These are phyloP conservation scores for Drosophila parthenogenetica DNA, from an alignment of 2,888 invertebrate genomes.

Conservation along the genomic window DNA sequence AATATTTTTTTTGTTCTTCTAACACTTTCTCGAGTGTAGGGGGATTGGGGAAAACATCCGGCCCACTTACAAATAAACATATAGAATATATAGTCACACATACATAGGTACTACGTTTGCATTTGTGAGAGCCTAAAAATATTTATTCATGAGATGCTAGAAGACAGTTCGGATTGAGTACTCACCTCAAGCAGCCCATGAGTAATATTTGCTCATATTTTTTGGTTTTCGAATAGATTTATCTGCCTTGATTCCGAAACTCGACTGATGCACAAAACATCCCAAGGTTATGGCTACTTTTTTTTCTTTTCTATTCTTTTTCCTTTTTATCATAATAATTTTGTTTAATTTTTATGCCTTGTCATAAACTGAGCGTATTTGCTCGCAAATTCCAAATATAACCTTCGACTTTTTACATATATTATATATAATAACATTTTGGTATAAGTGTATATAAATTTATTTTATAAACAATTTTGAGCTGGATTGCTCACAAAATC, in stretches of 20 bases:
- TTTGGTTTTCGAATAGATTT: constrained; percentile 13
- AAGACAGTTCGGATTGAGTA: constrained; percentile 8
- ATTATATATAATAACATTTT: not conserved
- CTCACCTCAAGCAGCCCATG: constrained; percentile 4
- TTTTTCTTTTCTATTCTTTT: constrained; percentile 30
- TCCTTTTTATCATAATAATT: constrained; percentile 38
- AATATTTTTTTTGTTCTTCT: constrained; percentile 21
- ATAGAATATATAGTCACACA: not conserved
- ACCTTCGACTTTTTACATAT: constrained; percentile 11
- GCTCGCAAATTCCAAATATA: constrained; percentile 53
- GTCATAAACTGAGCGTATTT: constrained; percentile 34
- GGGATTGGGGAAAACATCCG: constrained; percentile 35
- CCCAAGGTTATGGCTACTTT: constrained; percentile 57
- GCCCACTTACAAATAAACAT: constrained; percentile 23
- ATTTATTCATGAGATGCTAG: constrained; percentile 23
- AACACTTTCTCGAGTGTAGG: constrained; percentile 6
- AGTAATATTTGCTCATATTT: constrained; percentile 12
- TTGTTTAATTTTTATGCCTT: constrained; percentile 33
- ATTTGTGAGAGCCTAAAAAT: constrained; percentile 36
- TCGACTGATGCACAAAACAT: constrained; percentile 35
- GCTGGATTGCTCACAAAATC: constrained; percentile 9
- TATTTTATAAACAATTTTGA: constrained; percentile 23
- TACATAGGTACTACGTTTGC: constrained; percentile 1
- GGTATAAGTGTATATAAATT: not conserved
- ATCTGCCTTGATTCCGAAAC: constrained; percentile 29